Evolutionary conservation across 2,113 vertebrate genomes (phyloP), one percentile per base, ranked within the genome.

Genomic region (Morone chrysops): DNA sequence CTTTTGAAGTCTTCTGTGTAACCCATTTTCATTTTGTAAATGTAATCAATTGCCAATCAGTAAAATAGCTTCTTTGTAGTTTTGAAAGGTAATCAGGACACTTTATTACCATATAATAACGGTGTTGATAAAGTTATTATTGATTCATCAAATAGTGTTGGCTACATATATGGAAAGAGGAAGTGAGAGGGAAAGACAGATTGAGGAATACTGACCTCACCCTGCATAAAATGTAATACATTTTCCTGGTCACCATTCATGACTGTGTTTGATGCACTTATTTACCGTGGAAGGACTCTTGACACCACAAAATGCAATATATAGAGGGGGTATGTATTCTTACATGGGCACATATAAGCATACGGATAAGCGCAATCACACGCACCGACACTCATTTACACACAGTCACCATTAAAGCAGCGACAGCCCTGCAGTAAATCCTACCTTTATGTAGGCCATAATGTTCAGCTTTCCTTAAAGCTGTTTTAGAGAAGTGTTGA

Each of bases 61-160:
- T 57, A 36, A 73, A 75, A 81, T 63, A n/a, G 6, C 36, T 20
- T 76, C 8, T 85, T 73, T 84, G 81, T 75, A 18, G 62, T 71
- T 75, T 63, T 68, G 59, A 63, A 70, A 81, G 69, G 47, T 83
- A 70, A 87, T 88, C 73, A 56, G 78, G 60, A 80, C 60, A 62
- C 53, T 62, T 18, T 65, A 59, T 77, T 66, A 72, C 9, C 40
- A 80, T 22, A 41, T 70, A 59, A 63, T 70, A 71, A 79, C 25
- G 36, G 25, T 63, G 40, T 41, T 82, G 82, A 87, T 70, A 62
- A 68, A 1, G 36, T 74, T 70, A 71, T 85, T 73, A 80, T 16
- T 48, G 45, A 75, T 72, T 79, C 40, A 59, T 81, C 57, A 70
- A 54, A 41, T 72, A 43, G 43, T 69, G 61, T 78, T 82, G 80